Conservation (phyloP, 2,888 invertebrate species). For the Aleiodes testaceus region DNA sequence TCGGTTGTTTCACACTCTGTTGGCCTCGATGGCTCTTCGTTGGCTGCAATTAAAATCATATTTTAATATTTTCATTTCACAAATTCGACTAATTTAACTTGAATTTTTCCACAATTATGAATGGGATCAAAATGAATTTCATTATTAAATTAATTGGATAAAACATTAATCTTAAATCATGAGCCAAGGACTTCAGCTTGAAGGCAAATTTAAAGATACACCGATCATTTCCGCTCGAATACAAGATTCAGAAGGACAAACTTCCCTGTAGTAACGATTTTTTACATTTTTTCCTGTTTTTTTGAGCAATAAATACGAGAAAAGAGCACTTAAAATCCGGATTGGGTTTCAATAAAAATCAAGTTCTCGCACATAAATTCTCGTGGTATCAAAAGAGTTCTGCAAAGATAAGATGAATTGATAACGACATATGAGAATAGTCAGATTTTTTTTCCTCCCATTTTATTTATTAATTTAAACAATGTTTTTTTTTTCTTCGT, state of each 20-base stretch:
- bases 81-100: neutral
- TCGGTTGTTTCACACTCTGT: constrained; percentile 41
- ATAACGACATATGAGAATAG: too few species aligned
- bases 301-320: too few species aligned
- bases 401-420: too few species aligned
- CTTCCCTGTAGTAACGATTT: neutral
- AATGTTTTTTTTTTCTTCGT: neutral
- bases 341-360: too few species aligned
- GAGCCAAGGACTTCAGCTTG: constrained; percentile 4
- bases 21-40: constrained; percentile 42
- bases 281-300: neutral
- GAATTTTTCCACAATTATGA: too few species aligned
- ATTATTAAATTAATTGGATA: neutral
- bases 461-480: neutral
- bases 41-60: constrained; percentile 47
- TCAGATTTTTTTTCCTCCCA: too few species aligned
- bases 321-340: too few species aligned
- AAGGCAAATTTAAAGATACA: constrained; percentile 4
- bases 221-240: constrained; percentile 3
- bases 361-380: too few species aligned
- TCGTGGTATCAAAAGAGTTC: too few species aligned
- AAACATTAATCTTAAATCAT: neutral
- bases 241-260: constrained; percentile 2
- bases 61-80: neutral
- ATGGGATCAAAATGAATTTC: too few species aligned